Evolutionary conservation across 1,140 invertebrate genomes (phyloP), one percentile per base, ranked within the genome.

Genomic region (Drosophila sproati): DNA sequence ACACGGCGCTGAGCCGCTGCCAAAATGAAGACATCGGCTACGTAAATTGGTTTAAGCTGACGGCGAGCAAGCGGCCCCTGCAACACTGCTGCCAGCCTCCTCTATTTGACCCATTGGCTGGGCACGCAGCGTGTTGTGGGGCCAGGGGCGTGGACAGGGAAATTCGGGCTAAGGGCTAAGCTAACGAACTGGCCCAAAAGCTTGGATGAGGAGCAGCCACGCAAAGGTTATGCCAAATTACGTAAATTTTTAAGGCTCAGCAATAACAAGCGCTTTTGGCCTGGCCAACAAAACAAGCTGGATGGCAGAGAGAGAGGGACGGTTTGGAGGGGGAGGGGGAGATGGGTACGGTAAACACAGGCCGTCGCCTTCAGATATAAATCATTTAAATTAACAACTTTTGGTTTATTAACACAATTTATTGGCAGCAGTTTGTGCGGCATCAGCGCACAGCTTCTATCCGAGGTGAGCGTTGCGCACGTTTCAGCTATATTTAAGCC

Each of bases 301-400:
- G 39, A 43, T 8, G 8, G 32, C 28, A 10, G 10, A 12, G n/a
- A 12, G 34, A 10, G 32, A 4, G 3, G n/a, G 4, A 0, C 3
- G 31, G 4, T 41, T 43, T 4, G 10, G 5, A 8, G 7, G 32
- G 10, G 59, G 7, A 12, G 12, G 12, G 12, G 12, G 12, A 12
- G 28, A 12, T 20, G 20, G 6, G 10, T 8, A 43, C 10, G 10
- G 39, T 43, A n/a, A 3, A 32, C 31, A n/a, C 45, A 39, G 61
- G 20, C 59, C 31, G 56, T 35, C 66, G 62, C 56, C 54, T 73
- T 50, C 50, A 80, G 78, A 88, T 91, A 91, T 91, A 91, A 91
- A 91, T 91, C 90, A 91, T 91, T 91, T 89, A 91, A 91, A 91
- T 91, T 91, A 91, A 91, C 89, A 91, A 89, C 89, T 91, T 91